These are phyloP conservation scores for Andrena fulva DNA, from an alignment of 2,888 invertebrate genomes.

Conservation along the genomic window DNA sequence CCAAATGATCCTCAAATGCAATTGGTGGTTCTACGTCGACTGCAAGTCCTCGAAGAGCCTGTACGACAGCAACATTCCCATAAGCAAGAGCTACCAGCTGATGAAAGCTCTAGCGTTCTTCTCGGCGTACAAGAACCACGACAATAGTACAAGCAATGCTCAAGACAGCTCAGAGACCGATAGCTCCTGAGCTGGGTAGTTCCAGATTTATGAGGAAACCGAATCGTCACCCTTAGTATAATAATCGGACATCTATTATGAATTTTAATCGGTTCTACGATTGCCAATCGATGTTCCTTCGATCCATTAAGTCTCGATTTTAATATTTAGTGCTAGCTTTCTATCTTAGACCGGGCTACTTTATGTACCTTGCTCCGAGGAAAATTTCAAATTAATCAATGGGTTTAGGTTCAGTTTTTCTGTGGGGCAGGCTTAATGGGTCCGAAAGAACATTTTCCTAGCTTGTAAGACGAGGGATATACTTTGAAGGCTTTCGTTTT, in stretches of 20 bases:
- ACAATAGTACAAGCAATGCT: constrained; percentile 75
- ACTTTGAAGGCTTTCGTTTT: constrained; percentile 2
- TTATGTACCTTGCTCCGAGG: too few relatives aligned
- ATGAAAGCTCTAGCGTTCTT: constrained; percentile 96
- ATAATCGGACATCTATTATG: constrained; percentile 4
- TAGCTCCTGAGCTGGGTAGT: constrained; percentile 22
- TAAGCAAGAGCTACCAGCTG: constrained; percentile 95
- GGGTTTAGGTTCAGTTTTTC: neutral
- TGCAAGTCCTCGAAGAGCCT: constrained; percentile 92
- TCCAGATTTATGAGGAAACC: neutral
- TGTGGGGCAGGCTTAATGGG: constrained; percentile 29
- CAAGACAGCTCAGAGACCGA: constrained; percentile 56
- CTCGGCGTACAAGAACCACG: constrained; percentile 92
- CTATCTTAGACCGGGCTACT: neutral
- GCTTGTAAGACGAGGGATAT: constrained; percentile 17
- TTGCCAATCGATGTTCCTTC: constrained; percentile 46
- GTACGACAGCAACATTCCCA: constrained; percentile 95
- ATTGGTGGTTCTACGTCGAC: constrained; percentile 98
- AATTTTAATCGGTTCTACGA: constrained; percentile 52
- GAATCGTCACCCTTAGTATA: neutral
- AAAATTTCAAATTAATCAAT: neutral
- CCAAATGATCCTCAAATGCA: constrained; percentile 95
- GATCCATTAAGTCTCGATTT: constrained; percentile 48
- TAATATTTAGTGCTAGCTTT: too few relatives aligned
- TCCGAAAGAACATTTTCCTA: constrained; percentile 14